A percentile compares a stretch with the other conserved stretches of the same genome.
Conservation (phyloP, 2,888 invertebrate genomes). For the Xylota sylvarum region DNA sequence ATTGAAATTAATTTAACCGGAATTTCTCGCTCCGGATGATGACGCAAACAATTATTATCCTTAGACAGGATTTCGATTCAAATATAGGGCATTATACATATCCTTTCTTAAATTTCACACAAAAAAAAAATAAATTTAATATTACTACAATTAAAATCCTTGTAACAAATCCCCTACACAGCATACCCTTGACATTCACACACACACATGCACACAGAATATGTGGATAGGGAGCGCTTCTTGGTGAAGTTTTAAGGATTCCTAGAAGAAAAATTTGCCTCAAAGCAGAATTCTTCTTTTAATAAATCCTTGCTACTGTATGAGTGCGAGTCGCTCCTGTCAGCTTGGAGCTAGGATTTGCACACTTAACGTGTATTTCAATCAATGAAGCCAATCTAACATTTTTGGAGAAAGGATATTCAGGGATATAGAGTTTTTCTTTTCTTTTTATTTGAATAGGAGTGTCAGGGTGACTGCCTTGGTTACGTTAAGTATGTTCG, state of each 20-base stretch:
- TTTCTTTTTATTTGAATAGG: conserved; percentile 26
- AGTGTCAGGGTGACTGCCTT: conserved; percentile 5
- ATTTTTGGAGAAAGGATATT: conserved; percentile 35
- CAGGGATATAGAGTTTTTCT: conserved; percentile 29
- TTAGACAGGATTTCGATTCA: conserved; percentile 30
- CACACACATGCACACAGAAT: background rate
- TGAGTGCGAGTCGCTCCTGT: conserved; percentile 17
- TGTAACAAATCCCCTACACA: conserved; percentile 2
- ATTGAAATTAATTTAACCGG: conserved; percentile 75
- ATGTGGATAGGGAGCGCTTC: background rate
- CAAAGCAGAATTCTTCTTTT: conserved; percentile 24
- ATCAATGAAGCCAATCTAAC: conserved; percentile 82
- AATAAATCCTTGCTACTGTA: background rate
- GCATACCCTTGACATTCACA: conserved; percentile 21
- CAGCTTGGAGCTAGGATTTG: conserved; percentile 67
- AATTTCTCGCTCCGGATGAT: conserved; percentile 66
- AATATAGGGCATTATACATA: conserved; percentile 17
- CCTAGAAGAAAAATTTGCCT: conserved; percentile 29
- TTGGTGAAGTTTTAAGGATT: background rate
- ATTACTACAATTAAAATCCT: conserved; percentile 8
- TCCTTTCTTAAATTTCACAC: background rate
- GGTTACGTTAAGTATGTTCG: conserved; percentile 33
- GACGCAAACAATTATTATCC: conserved; percentile 65
- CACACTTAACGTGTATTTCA: conserved; percentile 79
- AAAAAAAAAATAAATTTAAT: conserved; percentile 3